Conservation (phyloP, 2,113 vertebrate species). For the Emydura subglobosa region DNA sequence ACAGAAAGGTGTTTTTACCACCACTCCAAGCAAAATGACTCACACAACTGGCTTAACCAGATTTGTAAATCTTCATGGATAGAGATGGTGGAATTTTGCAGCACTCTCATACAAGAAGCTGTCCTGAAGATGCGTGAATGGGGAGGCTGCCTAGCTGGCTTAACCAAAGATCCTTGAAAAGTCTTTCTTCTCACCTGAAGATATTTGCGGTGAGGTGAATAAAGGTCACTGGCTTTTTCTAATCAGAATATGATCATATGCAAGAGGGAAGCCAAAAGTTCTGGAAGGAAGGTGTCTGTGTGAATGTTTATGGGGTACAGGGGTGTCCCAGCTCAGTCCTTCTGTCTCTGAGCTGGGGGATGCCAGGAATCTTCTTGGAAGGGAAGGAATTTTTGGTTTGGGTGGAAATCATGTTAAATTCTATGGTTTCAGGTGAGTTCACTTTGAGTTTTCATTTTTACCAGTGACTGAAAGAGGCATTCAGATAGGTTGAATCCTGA, state of each 20-base stretch:
- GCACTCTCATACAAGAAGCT: not conserved
- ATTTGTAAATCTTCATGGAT: conserved; percentile 34
- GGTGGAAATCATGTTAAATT: not conserved
- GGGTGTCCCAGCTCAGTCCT: not conserved
- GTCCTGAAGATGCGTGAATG: not conserved
- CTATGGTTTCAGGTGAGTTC: not conserved
- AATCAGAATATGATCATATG: not conserved
- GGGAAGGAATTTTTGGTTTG: not conserved
- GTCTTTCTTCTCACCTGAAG: not conserved
- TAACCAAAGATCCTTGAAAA: not conserved
- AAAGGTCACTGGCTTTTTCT: not conserved
- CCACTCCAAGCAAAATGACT: conserved; percentile 35
- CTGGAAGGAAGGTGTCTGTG: not conserved
- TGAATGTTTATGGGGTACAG: not conserved
- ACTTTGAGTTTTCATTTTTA: not conserved
- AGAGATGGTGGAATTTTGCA: not conserved
- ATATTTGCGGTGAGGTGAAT: not conserved
- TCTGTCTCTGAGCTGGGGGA: not conserved
- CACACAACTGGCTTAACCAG: conserved; percentile 22
- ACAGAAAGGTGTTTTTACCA: conserved; percentile 47
- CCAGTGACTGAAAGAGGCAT: not conserved
- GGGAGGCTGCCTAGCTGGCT: not conserved
- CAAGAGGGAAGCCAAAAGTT: not conserved
- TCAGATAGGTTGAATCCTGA: not conserved
- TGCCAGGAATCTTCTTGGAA: not conserved